Evolutionary conservation across 2,888 invertebrate genomes (phyloP), one percentile per base, ranked within the genome.

Genomic region (Caenorhabditis zanzibari): DNA sequence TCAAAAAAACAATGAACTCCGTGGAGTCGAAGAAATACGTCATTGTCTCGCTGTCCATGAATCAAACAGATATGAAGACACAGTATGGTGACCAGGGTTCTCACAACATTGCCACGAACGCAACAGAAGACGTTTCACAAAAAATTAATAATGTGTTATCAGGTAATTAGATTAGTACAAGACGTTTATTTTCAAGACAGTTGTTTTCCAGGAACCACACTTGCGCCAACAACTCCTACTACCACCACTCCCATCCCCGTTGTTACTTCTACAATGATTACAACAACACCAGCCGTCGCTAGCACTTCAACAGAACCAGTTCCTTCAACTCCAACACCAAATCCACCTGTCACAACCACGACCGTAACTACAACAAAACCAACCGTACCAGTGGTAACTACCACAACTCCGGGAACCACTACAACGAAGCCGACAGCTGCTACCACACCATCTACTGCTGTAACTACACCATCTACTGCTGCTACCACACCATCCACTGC

Each of bases 11-110:
- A 1, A 22, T 68, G 2, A 76, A 47, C 9, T 66, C 41, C n/a
- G 58, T 32, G 14, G 19, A 22, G 3, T 35, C 22, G 7, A 76
- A 64, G 10, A 64, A 64, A 22, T 68, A 66, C 49, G 75, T 68
- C 12, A 49, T 76, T 35, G 68, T 76, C 0, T 76, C 75, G 0
- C 35, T 76, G 22, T 19, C 66, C 0, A 35, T 76, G 58, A 54
- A 47, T 12, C 3, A 9, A 24, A 49, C 47, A 0, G 14, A 41
- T 6, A 66, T 76, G 68, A 38, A 9, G 4, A 16, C n/a, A 9
- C 26, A 26, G 10, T 76, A 76, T 59, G 75, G 75, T 32, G 56
- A 47, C 22, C 35, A 26, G 5, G 24, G 19, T 0, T 22, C 32
- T 14, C 32, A 68, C 22, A 76, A 58, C 44, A 49, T 68, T 35